These are phyloP conservation scores for Epinotia brunnichana DNA, from an alignment of 2,888 invertebrate species.

Conservation along the genomic window DNA sequence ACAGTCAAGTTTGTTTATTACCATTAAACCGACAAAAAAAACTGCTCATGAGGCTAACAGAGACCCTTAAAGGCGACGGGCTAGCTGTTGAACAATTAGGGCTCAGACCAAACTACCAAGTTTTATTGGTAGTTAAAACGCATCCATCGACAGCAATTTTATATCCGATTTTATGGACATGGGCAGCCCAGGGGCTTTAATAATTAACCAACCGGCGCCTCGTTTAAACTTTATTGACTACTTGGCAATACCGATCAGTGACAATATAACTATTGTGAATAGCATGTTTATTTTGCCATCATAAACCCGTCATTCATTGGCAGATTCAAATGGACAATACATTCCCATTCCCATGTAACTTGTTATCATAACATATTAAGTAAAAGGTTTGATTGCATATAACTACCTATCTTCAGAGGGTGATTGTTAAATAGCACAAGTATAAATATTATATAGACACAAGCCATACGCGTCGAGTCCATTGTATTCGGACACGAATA, in stretches of 20 bases:
- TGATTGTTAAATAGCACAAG: conserved; percentile 8
- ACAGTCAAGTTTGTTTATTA: conserved; percentile 66
- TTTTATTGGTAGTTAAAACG: conserved; percentile 74
- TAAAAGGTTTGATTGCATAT: neutral
- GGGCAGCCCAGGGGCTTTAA: conserved; percentile 52
- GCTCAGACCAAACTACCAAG: conserved; percentile 54
- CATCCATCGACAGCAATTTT: conserved; percentile 66
- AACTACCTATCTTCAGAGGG: neutral
- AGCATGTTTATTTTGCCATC: neutral
- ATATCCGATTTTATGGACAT: conserved; percentile 68
- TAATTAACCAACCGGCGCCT: conserved; percentile 54
- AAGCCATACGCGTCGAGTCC: conserved; percentile 46
- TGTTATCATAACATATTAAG: conserved; percentile 11
- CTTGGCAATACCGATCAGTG: neutral
- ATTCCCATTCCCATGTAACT: conserved; percentile 10
- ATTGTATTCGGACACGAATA: conserved; percentile 55
- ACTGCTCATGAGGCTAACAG: conserved; percentile 58
- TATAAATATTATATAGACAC: conserved; percentile 55
- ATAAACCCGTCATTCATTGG: neutral
- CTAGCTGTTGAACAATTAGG: conserved; percentile 68
- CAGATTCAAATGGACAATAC: neutral
- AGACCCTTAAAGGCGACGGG: conserved; percentile 56
- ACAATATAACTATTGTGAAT: neutral
- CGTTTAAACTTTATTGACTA: neutral
- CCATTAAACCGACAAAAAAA: conserved; percentile 67